Conservation (phyloP, 2,888 invertebrate species). For the Hypomecis atomaria region DNA sequence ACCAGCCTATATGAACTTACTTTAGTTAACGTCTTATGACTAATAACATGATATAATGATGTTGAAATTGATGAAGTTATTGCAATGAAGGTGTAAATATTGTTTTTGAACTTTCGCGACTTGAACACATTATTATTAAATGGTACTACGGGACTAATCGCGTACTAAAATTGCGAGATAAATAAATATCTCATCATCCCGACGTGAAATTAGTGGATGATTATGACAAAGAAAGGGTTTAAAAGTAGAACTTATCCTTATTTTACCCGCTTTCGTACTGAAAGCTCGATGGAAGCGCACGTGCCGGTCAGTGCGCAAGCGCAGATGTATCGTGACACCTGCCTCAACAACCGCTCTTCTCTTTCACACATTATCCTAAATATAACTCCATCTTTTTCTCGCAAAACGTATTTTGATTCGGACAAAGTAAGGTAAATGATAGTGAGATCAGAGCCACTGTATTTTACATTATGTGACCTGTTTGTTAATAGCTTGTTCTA, state of each 20-base stretch:
- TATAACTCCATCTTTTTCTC: slow-evolving; percentile 58
- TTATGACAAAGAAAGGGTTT: slow-evolving; percentile 3
- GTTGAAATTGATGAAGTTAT: no score
- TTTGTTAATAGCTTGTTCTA: slow-evolving; percentile 76
- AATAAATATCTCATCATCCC: no score
- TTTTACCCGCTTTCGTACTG: slow-evolving; percentile 49
- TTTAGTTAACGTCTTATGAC: no score
- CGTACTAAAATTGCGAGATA: no score
- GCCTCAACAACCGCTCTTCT: slow-evolving; percentile 66
- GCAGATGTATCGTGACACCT: slow-evolving; percentile 82
- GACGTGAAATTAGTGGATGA: no score
- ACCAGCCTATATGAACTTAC: no score
- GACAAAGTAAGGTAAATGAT: slow-evolving; percentile 65
- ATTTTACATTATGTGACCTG: slow-evolving; percentile 77
- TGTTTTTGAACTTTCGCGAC: no score
- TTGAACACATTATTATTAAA: no score
- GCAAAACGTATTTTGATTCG: slow-evolving; percentile 69
- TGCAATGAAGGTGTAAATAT: no score
- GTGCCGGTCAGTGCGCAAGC: slow-evolving; percentile 76
- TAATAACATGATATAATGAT: no score
- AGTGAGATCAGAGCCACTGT: slow-evolving; percentile 65
- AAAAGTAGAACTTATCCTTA: slow-evolving; percentile 33
- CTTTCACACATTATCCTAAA: slow-evolving; percentile 55
- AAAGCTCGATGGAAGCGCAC: slow-evolving; percentile 69
- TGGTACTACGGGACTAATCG: no score